Base-by-base conservation (phyloP, 1,140 invertebrate species). In the Amyelois transitella region DNA sequence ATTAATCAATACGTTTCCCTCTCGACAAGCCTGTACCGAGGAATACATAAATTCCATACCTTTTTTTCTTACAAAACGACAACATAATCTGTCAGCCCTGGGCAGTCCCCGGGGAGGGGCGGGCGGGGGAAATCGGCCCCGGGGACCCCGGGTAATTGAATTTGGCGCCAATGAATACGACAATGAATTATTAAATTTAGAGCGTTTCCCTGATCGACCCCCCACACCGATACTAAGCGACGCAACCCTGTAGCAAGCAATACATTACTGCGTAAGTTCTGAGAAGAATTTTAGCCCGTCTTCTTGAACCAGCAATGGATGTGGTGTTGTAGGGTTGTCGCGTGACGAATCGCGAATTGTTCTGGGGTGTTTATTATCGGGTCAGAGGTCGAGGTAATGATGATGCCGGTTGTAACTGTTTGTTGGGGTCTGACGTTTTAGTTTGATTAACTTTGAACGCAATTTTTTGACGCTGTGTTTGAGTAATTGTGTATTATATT, bases 151-250 rank as follows among this genome's bases (percentile, higher is more conserved):
- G 63, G 75, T 83, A 83, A 83, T 83, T 81, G 77, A 86, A 86
- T 83, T 83, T 80, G 71, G 72, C 67, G 70, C 72, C 78, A 80
- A 82, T 83, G 78, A 86, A 83, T 82, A 79, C 76, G 58, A 81
- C 78, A 84, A 84, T 85, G 79, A 85, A 82, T 83, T 83, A 85
- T 85, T 83, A 85, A 83, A 85, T 83, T 81, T 78, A 71, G 67
- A 79, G 60, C 79, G 68, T 48, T 60, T 57, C 62, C 56, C 45
- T 49, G 25, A 21, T 21, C 8, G 20, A 51, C 32, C 44, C 47
- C 53, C 22, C 47, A 51, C 25, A 44, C 43, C 22, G 1, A 14
- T 14, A 14, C 25, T 47, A 21, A 28, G 18, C 51, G 62, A 56
- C 57, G 53, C 52, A 53, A 52, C 24, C 10, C 17, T 48, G 38